Evolutionary conservation across 1,140 invertebrate species (phyloP).

Genomic region (Muscidifurax raptorellus): DNA sequence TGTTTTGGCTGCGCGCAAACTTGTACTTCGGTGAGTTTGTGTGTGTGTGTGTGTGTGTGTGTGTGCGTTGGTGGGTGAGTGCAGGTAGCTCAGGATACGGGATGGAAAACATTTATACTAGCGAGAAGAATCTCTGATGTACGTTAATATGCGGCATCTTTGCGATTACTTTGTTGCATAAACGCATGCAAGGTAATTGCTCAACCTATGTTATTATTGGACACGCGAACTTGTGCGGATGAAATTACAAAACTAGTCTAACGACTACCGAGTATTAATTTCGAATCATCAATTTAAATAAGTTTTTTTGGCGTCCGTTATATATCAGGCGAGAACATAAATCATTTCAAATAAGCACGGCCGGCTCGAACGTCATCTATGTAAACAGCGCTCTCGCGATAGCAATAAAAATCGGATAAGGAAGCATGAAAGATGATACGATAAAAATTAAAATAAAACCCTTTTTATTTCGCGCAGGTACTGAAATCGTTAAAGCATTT

Average conservation of each 20-base stretch:
- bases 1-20: not conserved
- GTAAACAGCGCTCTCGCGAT: not conserved
- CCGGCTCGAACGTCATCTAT: not conserved
- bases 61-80: no score
- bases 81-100: not conserved
- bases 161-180: no score
- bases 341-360: not conserved
- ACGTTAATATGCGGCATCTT: no score
- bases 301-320: not conserved
- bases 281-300: not conserved
- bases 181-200: no score
- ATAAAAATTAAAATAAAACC: constrained; percentile 43
- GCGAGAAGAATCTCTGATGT: no score
- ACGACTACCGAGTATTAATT: not conserved
- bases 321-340: not conserved
- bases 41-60: not conserved
- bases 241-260: no score
- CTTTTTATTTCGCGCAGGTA: constrained; percentile 9
- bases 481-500: constrained; percentile 32
- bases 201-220: no score
- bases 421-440: constrained; percentile 46
- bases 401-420: constrained; percentile 18
- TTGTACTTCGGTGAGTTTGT: not conserved
- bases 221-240: no score
- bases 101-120: not conserved